Conservation (phyloP, 2,888 invertebrate species). For the Caenorhabditis wallacei region DNA sequence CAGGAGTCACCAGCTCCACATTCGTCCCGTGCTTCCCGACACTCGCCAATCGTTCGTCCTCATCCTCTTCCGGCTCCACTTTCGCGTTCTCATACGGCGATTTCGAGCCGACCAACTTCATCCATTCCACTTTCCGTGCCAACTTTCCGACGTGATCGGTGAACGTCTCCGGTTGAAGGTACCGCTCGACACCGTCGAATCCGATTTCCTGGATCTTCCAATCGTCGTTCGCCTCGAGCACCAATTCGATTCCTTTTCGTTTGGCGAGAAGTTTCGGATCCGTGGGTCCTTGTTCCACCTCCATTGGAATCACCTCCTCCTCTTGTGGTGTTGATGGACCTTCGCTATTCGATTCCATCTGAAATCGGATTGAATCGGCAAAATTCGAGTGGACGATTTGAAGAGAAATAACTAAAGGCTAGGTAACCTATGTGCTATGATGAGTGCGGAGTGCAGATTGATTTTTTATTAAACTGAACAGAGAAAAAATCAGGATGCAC, state of each 20-base stretch:
- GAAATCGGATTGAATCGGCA: neutral
- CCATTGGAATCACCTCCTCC: neutral
- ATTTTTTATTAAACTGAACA: neutral
- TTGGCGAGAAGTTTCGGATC: neutral
- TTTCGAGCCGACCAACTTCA: conserved; percentile 71
- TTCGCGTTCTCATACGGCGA: conserved; percentile 68
- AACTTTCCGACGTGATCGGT: conserved; percentile 76
- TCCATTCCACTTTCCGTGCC: conserved; percentile 78
- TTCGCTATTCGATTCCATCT: conserved; percentile 23
- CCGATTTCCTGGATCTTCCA: conserved; percentile 81
- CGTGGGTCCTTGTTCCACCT: neutral
- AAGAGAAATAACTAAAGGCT: neutral
- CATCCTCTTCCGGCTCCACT: conserved; percentile 48
- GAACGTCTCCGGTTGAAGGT: conserved; percentile 76
- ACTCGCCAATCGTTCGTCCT: conserved; percentile 47
- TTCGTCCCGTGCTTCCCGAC: conserved; percentile 44
- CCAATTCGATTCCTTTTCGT: conserved; percentile 62
- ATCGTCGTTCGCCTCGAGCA: conserved; percentile 70
- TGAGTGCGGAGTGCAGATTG: neutral
- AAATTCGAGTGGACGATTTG: neutral
- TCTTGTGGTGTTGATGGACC: conserved; percentile 11
- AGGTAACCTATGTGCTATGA: neutral
- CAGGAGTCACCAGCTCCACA: conserved; percentile 72
- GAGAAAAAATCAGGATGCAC: conserved; percentile 51
- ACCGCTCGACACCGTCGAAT: conserved; percentile 80